These are phyloP conservation scores for Ceratina calcarata DNA, from an alignment of 1,140 invertebrate species.

Conservation along the genomic window DNA sequence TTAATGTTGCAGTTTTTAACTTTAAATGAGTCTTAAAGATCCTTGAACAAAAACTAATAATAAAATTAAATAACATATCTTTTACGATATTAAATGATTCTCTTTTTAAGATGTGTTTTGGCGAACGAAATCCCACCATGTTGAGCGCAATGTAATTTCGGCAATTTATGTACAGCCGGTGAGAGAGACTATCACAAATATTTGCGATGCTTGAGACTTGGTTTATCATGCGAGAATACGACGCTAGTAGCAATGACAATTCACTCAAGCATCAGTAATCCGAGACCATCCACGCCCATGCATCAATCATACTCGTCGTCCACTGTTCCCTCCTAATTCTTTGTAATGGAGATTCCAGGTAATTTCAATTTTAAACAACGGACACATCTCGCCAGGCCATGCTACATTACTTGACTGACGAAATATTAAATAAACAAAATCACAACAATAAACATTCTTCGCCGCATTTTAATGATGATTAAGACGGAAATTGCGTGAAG, in stretches of 20 bases:
- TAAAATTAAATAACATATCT: no score
- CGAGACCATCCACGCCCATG: slow-evolving; percentile 31
- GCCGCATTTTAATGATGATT: no score
- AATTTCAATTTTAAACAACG: slow-evolving; percentile 15
- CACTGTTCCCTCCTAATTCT: slow-evolving; percentile 39
- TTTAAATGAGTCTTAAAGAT: no score
- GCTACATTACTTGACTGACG: not conserved
- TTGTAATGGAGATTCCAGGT: slow-evolving; percentile 25
- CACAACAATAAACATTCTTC: not conserved
- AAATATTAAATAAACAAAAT: not conserved
- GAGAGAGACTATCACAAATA: slow-evolving; percentile 28
- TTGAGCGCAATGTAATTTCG: slow-evolving; percentile 16
- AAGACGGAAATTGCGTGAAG: no score
- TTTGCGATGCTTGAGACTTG: not conserved
- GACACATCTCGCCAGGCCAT: not conserved
- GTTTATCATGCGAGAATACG: not conserved
- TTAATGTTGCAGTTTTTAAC: no score
- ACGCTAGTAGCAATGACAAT: slow-evolving; percentile 16
- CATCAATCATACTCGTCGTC: slow-evolving; percentile 54
- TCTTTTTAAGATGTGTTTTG: not conserved
- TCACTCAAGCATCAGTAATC: slow-evolving; percentile 43
- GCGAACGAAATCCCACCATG: not conserved
- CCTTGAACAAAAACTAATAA: no score
- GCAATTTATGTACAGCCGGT: slow-evolving; percentile 20
- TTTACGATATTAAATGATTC: no score